A percentile compares a stretch with the other conserved stretches of the same genome.
Evolutionary conservation across 2,888 invertebrate genomes (phyloP).

Genomic region (Chaitophorus viminalis): DNA sequence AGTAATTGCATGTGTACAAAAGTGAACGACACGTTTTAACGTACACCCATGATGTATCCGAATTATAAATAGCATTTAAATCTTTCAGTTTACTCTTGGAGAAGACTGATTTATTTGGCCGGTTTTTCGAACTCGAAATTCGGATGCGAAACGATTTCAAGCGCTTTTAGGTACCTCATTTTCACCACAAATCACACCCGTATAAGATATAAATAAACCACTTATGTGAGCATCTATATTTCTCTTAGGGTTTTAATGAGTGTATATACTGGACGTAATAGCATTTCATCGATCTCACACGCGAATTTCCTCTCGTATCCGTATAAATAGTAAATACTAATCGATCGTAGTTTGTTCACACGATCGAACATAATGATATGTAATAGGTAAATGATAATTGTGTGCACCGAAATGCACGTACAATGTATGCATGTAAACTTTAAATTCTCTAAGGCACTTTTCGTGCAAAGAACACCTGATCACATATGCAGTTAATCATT

Average conservation of each 20-base stretch:
- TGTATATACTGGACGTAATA: neutral
- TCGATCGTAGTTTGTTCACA: neutral
- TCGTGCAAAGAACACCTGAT: too few species aligned
- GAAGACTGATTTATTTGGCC: neutral
- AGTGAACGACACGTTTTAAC: too few species aligned
- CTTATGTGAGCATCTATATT: neutral
- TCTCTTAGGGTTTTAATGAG: neutral
- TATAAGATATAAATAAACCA: neutral
- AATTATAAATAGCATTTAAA: too few species aligned
- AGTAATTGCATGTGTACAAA: too few species aligned
- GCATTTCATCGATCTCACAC: neutral
- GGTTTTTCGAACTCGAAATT: neutral
- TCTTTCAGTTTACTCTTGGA: too few species aligned
- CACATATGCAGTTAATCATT: too few species aligned
- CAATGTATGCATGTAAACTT: too few species aligned
- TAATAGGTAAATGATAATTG: too few species aligned
- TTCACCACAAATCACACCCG: neutral
- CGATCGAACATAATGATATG: too few species aligned
- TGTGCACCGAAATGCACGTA: too few species aligned
- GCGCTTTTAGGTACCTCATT: neutral
- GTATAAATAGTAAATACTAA: neutral
- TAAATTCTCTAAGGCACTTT: too few species aligned
- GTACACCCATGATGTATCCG: too few species aligned
- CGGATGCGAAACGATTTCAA: neutral
- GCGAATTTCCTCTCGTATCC: neutral